phyloP scores from a whole-genome alignment of 2,888 invertebrate species.

The Sarcophaga caerulescens region DNA sequence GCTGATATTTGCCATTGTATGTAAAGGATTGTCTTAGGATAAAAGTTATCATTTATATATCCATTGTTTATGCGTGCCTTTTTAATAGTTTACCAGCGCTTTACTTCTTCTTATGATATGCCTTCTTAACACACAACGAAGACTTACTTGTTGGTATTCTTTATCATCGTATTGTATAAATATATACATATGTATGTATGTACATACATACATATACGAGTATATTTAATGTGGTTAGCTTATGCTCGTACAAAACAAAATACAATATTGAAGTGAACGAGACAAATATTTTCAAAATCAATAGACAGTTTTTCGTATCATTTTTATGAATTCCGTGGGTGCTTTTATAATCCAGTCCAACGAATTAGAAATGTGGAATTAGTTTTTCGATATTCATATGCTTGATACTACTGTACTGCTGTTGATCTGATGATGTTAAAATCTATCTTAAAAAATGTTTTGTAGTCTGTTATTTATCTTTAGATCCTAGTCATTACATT shows the following conservation, averaged over 20 bases:
- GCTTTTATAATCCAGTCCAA: slow-evolving; percentile 40
- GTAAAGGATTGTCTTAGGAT: slow-evolving; percentile 61
- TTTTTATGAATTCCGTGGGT: slow-evolving; percentile 52
- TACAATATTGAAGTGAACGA: slow-evolving; percentile 28
- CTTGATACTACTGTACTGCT: no score
- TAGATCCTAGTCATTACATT: no score
- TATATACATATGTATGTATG: not conserved
- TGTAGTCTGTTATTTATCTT: no score
- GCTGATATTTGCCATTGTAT: slow-evolving; percentile 48
- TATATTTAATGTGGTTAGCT: not conserved
- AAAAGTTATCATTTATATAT: slow-evolving; percentile 57
- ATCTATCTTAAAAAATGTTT: no score
- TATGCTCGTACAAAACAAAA: not conserved
- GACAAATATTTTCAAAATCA: slow-evolving; percentile 28
- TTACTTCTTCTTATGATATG: slow-evolving; percentile 15
- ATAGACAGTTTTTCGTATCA: slow-evolving; percentile 37
- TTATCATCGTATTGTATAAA: not conserved
- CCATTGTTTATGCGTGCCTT: slow-evolving; percentile 60
- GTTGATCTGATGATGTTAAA: no score
- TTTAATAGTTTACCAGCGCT: slow-evolving; percentile 52
- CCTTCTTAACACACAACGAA: slow-evolving; percentile 16
- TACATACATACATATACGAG: not conserved
- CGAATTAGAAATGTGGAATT: no score
- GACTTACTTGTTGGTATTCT: not conserved
- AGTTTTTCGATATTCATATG: no score